A percentile compares a stretch with the other conserved stretches of the same genome.
Evolutionary conservation across 1,140 invertebrate genomes (phyloP).

Genomic region (Lethrus apterus): DNA sequence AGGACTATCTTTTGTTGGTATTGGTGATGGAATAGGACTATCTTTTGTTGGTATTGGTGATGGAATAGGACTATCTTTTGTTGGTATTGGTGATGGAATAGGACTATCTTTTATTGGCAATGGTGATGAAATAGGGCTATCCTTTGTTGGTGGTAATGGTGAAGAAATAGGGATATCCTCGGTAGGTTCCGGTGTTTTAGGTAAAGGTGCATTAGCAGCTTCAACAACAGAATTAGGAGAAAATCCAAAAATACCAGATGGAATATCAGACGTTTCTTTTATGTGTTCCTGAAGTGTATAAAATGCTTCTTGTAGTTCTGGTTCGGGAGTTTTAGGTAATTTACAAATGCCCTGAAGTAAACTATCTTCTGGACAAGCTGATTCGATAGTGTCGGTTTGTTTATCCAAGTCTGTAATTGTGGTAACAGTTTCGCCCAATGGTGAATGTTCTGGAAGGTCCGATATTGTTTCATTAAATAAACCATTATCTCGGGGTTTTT

Average conservation of each 20-base stretch:
- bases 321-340: slow-evolving; percentile 16
- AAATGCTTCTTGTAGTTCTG: neutral
- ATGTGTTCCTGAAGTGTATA: too few relatives aligned
- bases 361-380: neutral
- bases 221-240: slow-evolving; percentile 12
- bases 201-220: slow-evolving; percentile 8
- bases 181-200: slow-evolving; percentile 9
- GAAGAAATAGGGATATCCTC: neutral
- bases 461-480: slow-evolving; percentile 29
- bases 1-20: too few relatives aligned
- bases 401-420: slow-evolving; percentile 28
- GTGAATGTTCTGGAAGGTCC: slow-evolving; percentile 28
- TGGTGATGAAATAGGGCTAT: too few relatives aligned
- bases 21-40: too few relatives aligned
- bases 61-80: too few relatives aligned
- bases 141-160: slow-evolving; percentile 3
- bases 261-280: neutral
- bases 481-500: slow-evolving; percentile 30
- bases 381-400: slow-evolving; percentile 14
- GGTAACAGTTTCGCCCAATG: slow-evolving; percentile 14
- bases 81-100: too few relatives aligned
- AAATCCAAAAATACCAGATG: neutral
- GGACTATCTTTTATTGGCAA: too few relatives aligned
- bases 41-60: too few relatives aligned
- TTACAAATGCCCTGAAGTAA: neutral